Percentiles rank a stretch among this genome's conserved stretches.
These are phyloP conservation scores for Drosophila elegans DNA, from an alignment of 1,140 invertebrate species.

Conservation along the genomic window DNA sequence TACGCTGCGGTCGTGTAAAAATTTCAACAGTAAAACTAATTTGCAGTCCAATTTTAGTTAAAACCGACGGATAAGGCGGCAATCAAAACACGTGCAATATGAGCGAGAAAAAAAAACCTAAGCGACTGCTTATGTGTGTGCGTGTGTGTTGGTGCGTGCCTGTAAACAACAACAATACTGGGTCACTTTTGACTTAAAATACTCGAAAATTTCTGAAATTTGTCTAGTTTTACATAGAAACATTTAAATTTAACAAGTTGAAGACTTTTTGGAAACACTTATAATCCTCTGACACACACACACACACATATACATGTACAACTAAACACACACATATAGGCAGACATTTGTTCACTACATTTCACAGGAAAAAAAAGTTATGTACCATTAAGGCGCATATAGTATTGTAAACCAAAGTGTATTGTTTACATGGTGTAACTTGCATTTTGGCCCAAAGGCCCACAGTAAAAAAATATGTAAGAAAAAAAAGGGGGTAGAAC, in stretches of 20 bases:
- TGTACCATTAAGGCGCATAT: neutral
- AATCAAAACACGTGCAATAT: slow-evolving; percentile 10
- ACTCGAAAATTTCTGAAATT: neutral
- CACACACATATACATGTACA: neutral
- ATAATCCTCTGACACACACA: neutral
- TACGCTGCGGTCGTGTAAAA: slow-evolving; percentile 9
- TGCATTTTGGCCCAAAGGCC: neutral
- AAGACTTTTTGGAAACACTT: neutral
- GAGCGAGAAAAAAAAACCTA: slow-evolving; percentile 7
- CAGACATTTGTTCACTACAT: neutral
- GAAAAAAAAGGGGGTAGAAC: neutral
- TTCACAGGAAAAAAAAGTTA: slow-evolving; percentile 13
- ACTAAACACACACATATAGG: neutral
- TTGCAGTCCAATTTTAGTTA: no score
- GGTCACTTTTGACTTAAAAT: neutral
- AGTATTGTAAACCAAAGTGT: neutral
- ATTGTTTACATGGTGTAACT: slow-evolving; percentile 6
- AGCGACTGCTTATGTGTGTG: neutral
- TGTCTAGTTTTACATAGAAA: neutral
- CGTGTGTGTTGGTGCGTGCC: neutral
- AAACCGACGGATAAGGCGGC: neutral
- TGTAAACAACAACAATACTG: slow-evolving; percentile 3
- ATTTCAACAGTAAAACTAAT: neutral
- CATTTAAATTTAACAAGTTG: neutral
- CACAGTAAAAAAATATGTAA: slow-evolving; percentile 17